phyloP scores from a whole-genome alignment of 1,140 invertebrate species.

The Notospermus geniculatus region DNA sequence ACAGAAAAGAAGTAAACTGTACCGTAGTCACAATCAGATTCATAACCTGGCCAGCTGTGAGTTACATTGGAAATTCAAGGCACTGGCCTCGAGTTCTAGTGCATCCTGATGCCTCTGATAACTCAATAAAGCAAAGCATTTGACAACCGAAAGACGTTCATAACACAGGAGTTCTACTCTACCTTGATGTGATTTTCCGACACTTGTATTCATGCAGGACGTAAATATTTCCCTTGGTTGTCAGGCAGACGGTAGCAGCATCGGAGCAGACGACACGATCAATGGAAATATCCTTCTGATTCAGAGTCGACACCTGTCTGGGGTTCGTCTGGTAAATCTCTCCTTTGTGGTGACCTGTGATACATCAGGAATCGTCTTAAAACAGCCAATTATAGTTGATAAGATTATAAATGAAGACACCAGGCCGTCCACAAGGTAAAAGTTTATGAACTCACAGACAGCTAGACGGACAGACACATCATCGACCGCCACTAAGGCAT shows the following conservation, averaged over 20 bases:
- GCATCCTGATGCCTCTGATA: too few relatives aligned
- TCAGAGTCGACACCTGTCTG: conserved; percentile 52
- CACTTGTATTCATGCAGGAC: conserved; percentile 67
- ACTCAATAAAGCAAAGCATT: too few relatives aligned
- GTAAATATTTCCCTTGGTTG: conserved; percentile 67
- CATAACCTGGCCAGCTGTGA: too few relatives aligned
- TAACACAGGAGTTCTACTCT: conserved; percentile 11
- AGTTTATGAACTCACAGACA: too few relatives aligned
- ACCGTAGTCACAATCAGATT: background rate
- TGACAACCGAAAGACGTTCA: background rate
- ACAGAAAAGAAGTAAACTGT: conserved; percentile 4
- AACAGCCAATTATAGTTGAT: too few relatives aligned
- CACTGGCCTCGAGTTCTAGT: too few relatives aligned
- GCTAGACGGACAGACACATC: too few relatives aligned
- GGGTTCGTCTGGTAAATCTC: conserved; percentile 43
- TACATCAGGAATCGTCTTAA: background rate
- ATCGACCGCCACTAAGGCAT: too few relatives aligned
- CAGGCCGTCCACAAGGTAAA: too few relatives aligned
- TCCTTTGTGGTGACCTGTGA: conserved; percentile 51
- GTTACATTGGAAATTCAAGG: too few relatives aligned
- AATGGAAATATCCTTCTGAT: conserved; percentile 47
- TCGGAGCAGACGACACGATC: conserved; percentile 63
- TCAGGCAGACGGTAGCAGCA: conserved; percentile 68
- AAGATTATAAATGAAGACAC: too few relatives aligned
- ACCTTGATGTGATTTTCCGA: conserved; percentile 66